Base-by-base conservation (phyloP, 2,113 vertebrate species). In the Pedionomus torquatus region DNA sequence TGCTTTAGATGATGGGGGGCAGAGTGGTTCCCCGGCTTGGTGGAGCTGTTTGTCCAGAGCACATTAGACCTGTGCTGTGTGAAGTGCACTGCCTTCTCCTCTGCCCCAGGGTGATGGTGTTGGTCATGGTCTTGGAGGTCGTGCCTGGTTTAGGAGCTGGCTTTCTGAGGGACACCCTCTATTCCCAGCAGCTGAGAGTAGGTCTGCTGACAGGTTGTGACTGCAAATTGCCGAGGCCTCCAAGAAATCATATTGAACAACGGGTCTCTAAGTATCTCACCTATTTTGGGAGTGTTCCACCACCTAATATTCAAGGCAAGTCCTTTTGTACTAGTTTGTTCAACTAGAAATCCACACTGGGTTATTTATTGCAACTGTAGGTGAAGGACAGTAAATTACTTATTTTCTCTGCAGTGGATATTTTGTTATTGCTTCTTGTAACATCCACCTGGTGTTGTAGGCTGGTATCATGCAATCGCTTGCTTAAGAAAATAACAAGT, bases 61-160 rank as follows among this genome's bases (percentile, higher is more conserved):
- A 2, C 4, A 26, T n/a, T 31, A 10, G 14, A 19, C 24, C 35
- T 37, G 9, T 3, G 5, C 30, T 31, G 12, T 5, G 10, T 28
- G 51, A 61, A 25, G 7, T 16, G 31, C 17, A 5, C 52, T 41
- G 66, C 49, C 77, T 41, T 35, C 54, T 81, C 15, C 25, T 16
- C 35, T 24, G 37, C 70, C 35, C 5, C 55, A 25, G 11, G 41
- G n/a, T 7, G 5, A 2, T 33, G 52, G 21, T 35, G 52, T 11
- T 72, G 66, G 20, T 28, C 1, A 0, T 13, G 48, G 5, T 48
- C 0, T 0, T 0, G 14, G 54, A 17, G 11, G 8, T 11, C 11
- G 17, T 4, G 10, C 10, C 4, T 30, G 86, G 18, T 31, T 54
- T 24, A 14, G 65, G 65, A 61, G 41, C 58, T 86, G 52, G n/a